Percentiles rank a stretch among this genome's conserved stretches.
Evolutionary conservation across 1,140 invertebrate species (phyloP).

Genomic region (Drosophila kohkoa): DNA sequence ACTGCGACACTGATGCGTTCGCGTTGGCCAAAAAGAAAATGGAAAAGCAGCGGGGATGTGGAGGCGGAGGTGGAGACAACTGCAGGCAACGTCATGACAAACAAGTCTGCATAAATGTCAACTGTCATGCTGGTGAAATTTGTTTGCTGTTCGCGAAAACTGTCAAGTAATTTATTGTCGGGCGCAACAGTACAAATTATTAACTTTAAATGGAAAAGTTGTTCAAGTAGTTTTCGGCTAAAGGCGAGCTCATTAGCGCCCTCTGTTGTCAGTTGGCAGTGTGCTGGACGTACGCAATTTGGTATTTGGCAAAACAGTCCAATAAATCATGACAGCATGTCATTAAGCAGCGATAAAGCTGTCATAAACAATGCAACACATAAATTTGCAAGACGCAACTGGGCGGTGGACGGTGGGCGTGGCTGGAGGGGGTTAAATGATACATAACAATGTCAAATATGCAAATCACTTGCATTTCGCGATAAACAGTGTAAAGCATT

Average conservation of each 20-base stretch:
- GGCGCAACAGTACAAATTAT: slow-evolving; percentile 33
- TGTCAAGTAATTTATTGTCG: slow-evolving; percentile 48
- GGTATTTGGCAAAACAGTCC: neutral
- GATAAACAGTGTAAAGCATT: slow-evolving; percentile 1
- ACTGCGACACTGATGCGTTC: slow-evolving; percentile 3
- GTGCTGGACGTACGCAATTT: slow-evolving; percentile 10
- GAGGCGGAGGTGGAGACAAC: slow-evolving; percentile 5
- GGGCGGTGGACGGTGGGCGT: neutral
- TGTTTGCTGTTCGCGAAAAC: slow-evolving; percentile 44
- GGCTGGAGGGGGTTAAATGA: slow-evolving; percentile 12
- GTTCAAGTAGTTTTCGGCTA: slow-evolving; percentile 46
- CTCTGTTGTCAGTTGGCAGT: slow-evolving; percentile 15
- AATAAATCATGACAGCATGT: slow-evolving; percentile 74
- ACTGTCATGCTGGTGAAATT: slow-evolving; percentile 58
- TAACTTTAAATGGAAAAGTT: slow-evolving; percentile 60
- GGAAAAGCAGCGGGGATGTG: neutral
- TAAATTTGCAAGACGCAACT: slow-evolving; percentile 55
- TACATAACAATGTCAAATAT: slow-evolving; percentile 73
- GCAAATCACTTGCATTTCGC: slow-evolving; percentile 60
- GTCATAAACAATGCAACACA: slow-evolving; percentile 81
- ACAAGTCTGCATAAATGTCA: slow-evolving; percentile 73
- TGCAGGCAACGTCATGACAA: slow-evolving; percentile 46
- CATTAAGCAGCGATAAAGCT: slow-evolving; percentile 79
- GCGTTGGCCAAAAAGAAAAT: slow-evolving; percentile 2
- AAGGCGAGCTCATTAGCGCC: slow-evolving; percentile 59